Evolutionary conservation across 2,888 invertebrate genomes (phyloP).

Genomic region (Buathra laborator): DNA sequence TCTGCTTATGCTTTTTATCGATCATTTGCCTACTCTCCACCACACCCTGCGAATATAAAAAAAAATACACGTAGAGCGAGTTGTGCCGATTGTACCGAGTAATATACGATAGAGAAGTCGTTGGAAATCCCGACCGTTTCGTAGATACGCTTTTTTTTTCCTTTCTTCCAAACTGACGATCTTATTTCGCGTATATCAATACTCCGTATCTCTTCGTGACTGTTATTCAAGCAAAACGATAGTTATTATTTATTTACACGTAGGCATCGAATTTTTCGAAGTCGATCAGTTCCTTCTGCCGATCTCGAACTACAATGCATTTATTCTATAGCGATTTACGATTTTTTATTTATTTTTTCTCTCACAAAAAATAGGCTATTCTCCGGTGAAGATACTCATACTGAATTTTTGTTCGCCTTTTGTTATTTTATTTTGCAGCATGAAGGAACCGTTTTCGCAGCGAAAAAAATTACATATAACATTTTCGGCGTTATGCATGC

Average conservation of each 20-base stretch:
- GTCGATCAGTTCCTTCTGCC: constrained; percentile 21
- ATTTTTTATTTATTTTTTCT: constrained; percentile 11
- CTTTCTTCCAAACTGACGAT: background rate
- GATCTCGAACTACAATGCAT: constrained; percentile 40
- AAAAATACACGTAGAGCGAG: constrained; percentile 25
- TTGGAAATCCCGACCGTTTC: constrained; percentile 57
- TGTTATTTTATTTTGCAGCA: constrained; percentile 69
- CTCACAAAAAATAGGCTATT: constrained; percentile 42
- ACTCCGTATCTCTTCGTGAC: constrained; percentile 3
- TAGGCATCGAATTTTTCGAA: constrained; percentile 36
- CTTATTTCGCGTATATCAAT: constrained; percentile 14
- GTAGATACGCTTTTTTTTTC: constrained; percentile 39
- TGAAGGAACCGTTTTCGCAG: constrained; percentile 54
- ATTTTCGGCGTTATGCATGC: constrained; percentile 59
- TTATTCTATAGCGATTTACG: constrained; percentile 5
- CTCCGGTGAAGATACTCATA: constrained; percentile 8
- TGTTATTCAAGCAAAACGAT: constrained; percentile 24
- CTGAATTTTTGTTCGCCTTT: constrained; percentile 35
- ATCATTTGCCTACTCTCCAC: constrained; percentile 50
- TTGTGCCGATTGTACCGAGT: constrained; percentile 31
- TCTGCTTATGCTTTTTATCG: constrained; percentile 52
- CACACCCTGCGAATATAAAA: constrained; percentile 20
- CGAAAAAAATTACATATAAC: constrained; percentile 13
- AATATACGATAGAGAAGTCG: constrained; percentile 67
- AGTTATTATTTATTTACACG: constrained; percentile 7